Evolutionary conservation across 1,140 invertebrate species (phyloP).

Genomic region (Drosophila bocki): DNA sequence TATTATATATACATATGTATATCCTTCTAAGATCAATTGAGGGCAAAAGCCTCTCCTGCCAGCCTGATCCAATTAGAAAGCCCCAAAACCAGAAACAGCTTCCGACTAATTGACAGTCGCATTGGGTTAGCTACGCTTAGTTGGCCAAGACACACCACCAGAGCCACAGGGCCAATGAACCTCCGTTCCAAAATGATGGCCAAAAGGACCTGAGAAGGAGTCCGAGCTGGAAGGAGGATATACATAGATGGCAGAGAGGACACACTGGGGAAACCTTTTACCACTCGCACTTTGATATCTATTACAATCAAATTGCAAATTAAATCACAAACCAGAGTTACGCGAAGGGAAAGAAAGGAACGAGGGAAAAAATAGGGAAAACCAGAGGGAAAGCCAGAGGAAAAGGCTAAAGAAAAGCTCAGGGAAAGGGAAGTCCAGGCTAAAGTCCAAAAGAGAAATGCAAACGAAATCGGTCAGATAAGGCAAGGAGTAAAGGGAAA

Average conservation of each 20-base stretch:
- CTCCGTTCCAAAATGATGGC: constrained; percentile 12
- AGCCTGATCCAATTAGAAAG: constrained; percentile 40
- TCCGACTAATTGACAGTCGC: constrained; percentile 69
- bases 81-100: constrained; percentile 40
- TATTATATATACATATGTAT: no score
- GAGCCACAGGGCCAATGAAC: constrained; percentile 39
- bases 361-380: not conserved
- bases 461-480: constrained; percentile 1
- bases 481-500: constrained; percentile 2
- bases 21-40: not conserved
- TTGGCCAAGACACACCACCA: constrained; percentile 28
- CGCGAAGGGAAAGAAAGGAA: constrained; percentile 19
- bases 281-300: constrained; percentile 70
- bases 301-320: constrained; percentile 82
- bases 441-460: constrained; percentile 20
- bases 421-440: constrained; percentile 3
- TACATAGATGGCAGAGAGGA: not conserved
- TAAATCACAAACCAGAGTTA: constrained; percentile 69
- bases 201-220: constrained; percentile 4
- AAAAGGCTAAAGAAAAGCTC: constrained; percentile 12
- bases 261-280: constrained; percentile 30
- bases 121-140: constrained; percentile 53
- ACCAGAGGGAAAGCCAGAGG: constrained; percentile 1
- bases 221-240: not conserved
- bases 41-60: not conserved